These are phyloP conservation scores for Saxicola maurus DNA, from an alignment of 2,797 vertebrate genomes.

Conservation along the genomic window DNA sequence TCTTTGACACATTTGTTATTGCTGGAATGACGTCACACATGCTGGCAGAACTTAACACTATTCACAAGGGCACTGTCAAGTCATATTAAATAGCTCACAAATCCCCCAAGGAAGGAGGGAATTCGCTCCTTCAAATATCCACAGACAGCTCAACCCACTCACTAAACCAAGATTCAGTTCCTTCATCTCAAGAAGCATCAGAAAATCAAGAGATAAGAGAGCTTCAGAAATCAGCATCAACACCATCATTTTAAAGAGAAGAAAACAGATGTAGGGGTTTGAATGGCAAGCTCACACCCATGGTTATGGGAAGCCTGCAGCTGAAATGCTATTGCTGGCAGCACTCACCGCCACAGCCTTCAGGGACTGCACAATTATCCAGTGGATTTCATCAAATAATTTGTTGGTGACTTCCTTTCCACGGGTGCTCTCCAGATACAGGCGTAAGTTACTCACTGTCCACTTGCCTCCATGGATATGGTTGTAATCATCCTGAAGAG, in stretches of 20 bases:
- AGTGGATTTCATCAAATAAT: conserved; percentile 96
- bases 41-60: background rate
- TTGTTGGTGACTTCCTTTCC: conserved; percentile 91
- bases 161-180: background rate
- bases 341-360: conserved; percentile 92
- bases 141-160: background rate
- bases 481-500: conserved; percentile 92
- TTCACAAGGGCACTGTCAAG: conserved; percentile 13
- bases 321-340: background rate
- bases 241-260: background rate
- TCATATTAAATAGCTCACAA: background rate
- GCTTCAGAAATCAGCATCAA: background rate
- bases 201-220: background rate
- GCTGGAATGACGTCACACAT: background rate
- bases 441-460: conserved; percentile 91
- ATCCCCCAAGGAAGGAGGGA: background rate
- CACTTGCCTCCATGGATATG: conserved; percentile 97
- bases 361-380: conserved; percentile 96
- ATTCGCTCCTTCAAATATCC: background rate
- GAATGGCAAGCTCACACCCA: background rate
- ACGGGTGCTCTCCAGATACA: conserved; percentile 96
- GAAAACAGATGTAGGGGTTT: background rate
- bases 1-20: conserved; percentile 28
- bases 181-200: background rate
- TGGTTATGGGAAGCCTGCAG: background rate